phyloP scores from a whole-genome alignment of 2,797 vertebrate genomes.

The Centroberyx gerrardi region DNA sequence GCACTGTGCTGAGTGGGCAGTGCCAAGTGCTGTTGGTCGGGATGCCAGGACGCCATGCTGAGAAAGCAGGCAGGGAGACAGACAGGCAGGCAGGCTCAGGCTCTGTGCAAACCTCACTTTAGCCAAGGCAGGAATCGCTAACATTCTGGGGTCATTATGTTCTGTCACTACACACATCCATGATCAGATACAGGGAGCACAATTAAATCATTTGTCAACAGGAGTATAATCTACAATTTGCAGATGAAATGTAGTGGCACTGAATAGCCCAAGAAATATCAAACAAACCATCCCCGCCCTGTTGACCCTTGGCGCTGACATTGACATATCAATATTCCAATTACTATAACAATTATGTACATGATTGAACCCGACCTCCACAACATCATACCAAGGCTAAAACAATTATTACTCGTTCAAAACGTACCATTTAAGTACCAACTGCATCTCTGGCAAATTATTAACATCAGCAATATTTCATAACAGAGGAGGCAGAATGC shows the following conservation, averaged over 20 bases:
- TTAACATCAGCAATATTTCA: constrained; percentile 69
- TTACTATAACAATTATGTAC: constrained; percentile 76
- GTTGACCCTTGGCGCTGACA: constrained; percentile 59
- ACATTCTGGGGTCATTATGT: constrained; percentile 79
- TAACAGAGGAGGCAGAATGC: constrained; percentile 75
- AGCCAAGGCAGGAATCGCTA: constrained; percentile 80
- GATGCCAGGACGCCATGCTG: constrained; percentile 78
- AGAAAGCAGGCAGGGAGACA: constrained; percentile 71
- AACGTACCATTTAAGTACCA: constrained; percentile 66
- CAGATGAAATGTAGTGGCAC: constrained; percentile 50
- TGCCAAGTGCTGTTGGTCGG: constrained; percentile 81
- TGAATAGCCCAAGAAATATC: constrained; percentile 72
- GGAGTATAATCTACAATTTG: constrained; percentile 61
- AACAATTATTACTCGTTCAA: constrained; percentile 57
- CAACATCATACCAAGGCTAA: constrained; percentile 52
- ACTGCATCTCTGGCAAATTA: constrained; percentile 59
- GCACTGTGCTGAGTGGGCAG: constrained; percentile 79
- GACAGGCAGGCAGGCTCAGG: constrained; percentile 65
- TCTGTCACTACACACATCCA: constrained; percentile 66
- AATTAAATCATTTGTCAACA: constrained; percentile 74
- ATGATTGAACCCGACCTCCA: constrained; percentile 63
- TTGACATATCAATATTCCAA: constrained; percentile 68
- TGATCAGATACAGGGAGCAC: constrained; percentile 70
- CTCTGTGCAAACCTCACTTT: constrained; percentile 74
- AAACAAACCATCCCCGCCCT: constrained; percentile 52